Evolutionary conservation across 2,113 vertebrate species (phyloP).

Genomic region (Monopterus albus): DNA sequence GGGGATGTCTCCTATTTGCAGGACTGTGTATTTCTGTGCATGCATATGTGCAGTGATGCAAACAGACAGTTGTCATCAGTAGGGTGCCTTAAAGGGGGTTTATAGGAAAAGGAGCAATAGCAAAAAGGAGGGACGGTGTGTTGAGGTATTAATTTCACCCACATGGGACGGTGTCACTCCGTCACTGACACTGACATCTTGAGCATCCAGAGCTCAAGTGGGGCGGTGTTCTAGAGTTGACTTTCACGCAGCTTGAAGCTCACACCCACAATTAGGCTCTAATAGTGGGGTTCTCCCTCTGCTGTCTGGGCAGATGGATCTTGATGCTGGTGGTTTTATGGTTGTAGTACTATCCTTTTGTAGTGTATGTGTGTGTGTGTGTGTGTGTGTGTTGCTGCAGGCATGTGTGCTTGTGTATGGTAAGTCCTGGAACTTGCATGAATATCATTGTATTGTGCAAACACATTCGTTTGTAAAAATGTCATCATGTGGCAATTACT

Average conservation of each 20-base stretch:
- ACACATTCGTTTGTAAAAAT: slow-evolving; percentile 36
- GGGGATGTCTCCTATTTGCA: slow-evolving; percentile 40
- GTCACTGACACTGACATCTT: slow-evolving; percentile 41
- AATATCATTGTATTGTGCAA: slow-evolving; percentile 26
- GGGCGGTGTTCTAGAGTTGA: slow-evolving; percentile 32
- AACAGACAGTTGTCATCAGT: slow-evolving; percentile 52
- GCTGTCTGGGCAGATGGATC: slow-evolving; percentile 59
- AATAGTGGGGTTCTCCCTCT: slow-evolving; percentile 49
- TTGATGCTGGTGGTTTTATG: slow-evolving; percentile 18
- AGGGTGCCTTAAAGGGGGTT: slow-evolving; percentile 14
- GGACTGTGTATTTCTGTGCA: slow-evolving; percentile 23
- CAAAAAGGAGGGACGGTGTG: slow-evolving; percentile 26
- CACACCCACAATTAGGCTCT: slow-evolving; percentile 41
- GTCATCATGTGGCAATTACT: slow-evolving; percentile 11
- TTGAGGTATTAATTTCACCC: slow-evolving; percentile 65
- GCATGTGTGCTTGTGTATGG: background rate
- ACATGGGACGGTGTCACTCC: slow-evolving; percentile 47
- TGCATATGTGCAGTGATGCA: slow-evolving; percentile 10
- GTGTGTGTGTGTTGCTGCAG: background rate
- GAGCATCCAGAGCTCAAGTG: background rate
- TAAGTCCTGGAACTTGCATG: background rate
- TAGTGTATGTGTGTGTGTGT: slow-evolving; percentile 12
- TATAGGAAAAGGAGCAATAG: slow-evolving; percentile 23
- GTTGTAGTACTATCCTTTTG: slow-evolving; percentile 4
- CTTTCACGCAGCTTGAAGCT: slow-evolving; percentile 43